Conservation (phyloP, 2,113 vertebrate species). For the Ciconia maguari region DNA sequence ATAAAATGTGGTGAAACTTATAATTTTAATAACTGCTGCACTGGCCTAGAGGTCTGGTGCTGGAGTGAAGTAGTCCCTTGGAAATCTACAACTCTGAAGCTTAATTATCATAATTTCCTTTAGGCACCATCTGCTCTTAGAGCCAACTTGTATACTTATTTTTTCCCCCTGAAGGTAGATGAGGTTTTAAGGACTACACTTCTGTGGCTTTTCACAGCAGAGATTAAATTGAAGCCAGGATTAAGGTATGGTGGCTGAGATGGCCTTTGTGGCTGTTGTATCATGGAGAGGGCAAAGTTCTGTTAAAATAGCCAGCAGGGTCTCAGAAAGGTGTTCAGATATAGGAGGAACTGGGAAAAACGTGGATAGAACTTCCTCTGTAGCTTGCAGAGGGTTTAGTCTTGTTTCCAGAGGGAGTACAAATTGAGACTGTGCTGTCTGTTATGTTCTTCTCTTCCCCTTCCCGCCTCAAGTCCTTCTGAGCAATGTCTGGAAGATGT, state of each 20-base stretch:
- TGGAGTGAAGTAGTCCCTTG: constrained; percentile 38
- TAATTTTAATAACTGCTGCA: neutral
- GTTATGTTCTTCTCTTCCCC: neutral
- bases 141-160: neutral
- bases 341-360: neutral
- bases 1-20: constrained; percentile 14
- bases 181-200: neutral
- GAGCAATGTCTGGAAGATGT: neutral
- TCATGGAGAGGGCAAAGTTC: neutral
- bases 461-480: neutral
- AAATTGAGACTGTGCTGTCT: neutral
- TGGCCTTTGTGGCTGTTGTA: neutral
- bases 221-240: neutral
- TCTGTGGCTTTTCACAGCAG: neutral
- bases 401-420: neutral
- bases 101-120: constrained; percentile 62
- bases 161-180: neutral
- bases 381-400: neutral
- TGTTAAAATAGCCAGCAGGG: neutral
- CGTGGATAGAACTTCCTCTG: neutral
- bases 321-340: neutral
- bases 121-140: constrained; percentile 60
- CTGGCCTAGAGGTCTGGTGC: constrained; percentile 52
- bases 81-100: constrained; percentile 39
- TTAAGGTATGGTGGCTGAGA: neutral